Evolutionary conservation across 2,888 invertebrate species (phyloP).

Genomic region (Cistogaster globosa): DNA sequence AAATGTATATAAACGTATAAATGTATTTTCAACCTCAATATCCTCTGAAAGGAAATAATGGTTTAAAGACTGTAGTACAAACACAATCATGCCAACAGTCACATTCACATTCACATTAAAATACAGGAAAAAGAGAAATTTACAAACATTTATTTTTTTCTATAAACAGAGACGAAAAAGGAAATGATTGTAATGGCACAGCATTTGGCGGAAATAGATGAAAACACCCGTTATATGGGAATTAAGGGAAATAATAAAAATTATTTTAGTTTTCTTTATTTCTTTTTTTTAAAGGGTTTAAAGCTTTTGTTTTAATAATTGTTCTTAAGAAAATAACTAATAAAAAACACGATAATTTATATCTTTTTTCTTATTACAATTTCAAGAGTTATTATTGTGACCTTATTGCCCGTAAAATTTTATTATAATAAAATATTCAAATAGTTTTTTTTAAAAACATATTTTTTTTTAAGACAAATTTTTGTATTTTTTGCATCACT

Average conservation of each 20-base stretch:
- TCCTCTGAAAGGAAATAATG: conserved; percentile 61
- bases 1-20: background rate
- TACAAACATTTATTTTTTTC: background rate
- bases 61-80: conserved; percentile 39
- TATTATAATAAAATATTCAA: background rate
- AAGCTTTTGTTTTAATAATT: no score
- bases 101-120: background rate
- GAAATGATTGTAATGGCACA: conserved; percentile 44
- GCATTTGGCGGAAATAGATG: conserved; percentile 39
- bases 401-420: background rate
- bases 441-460: no score
- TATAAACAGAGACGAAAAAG: background rate
- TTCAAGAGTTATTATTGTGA: no score
- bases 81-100: conserved; percentile 11
- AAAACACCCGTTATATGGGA: conserved; percentile 34
- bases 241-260: conserved; percentile 11
- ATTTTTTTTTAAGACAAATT: no score
- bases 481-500: no score
- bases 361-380: no score
- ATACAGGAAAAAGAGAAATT: background rate
- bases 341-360: no score
- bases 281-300: background rate
- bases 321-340: no score
- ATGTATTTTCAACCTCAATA: conserved; percentile 55
- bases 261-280: background rate